Conservation (phyloP, 2,888 invertebrate genomes). For the Trissolcus brochymenae region DNA sequence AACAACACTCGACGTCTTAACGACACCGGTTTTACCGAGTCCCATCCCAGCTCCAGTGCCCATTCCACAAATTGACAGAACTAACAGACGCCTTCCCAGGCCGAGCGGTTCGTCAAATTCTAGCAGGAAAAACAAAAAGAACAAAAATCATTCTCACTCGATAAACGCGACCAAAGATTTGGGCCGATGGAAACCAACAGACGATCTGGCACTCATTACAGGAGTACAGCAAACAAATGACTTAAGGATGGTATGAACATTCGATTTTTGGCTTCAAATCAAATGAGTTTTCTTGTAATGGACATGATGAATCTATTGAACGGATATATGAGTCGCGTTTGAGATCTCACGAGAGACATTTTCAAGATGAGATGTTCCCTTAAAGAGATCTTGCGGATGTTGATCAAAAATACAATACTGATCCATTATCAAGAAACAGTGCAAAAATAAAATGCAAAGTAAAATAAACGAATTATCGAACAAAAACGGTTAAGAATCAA, state of each 20-base stretch:
- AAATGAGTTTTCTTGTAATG: slow-evolving; percentile 3
- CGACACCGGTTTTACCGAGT: slow-evolving; percentile 66
- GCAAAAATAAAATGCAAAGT: slow-evolving; percentile 2
- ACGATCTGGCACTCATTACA: slow-evolving; percentile 94
- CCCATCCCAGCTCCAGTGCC: slow-evolving; percentile 66
- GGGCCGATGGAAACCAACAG: slow-evolving; percentile 97
- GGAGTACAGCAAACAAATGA: slow-evolving; percentile 95
- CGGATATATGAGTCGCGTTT: slow-evolving; percentile 51
- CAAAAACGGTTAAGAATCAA: neutral
- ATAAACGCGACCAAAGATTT: slow-evolving; percentile 86
- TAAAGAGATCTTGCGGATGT: slow-evolving; percentile 31
- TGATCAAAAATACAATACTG: slow-evolving; percentile 48
- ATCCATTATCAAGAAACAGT: slow-evolving; percentile 27
- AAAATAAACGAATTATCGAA: neutral
- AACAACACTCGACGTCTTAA: slow-evolving; percentile 66
- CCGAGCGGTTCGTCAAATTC: slow-evolving; percentile 71
- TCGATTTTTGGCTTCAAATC: neutral
- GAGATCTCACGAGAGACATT: slow-evolving; percentile 40
- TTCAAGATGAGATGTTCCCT: slow-evolving; percentile 43
- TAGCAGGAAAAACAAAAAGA: slow-evolving; percentile 75
- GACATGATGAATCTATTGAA: slow-evolving; percentile 49
- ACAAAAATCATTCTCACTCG: slow-evolving; percentile 83
- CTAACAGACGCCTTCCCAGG: slow-evolving; percentile 69
- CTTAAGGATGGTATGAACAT: slow-evolving; percentile 79
- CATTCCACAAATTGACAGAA: slow-evolving; percentile 68